Percentiles rank a stretch among this genome's conserved stretches.
Conservation (phyloP, 2,797 vertebrate genomes). For the Coregonus sp. region DNA sequence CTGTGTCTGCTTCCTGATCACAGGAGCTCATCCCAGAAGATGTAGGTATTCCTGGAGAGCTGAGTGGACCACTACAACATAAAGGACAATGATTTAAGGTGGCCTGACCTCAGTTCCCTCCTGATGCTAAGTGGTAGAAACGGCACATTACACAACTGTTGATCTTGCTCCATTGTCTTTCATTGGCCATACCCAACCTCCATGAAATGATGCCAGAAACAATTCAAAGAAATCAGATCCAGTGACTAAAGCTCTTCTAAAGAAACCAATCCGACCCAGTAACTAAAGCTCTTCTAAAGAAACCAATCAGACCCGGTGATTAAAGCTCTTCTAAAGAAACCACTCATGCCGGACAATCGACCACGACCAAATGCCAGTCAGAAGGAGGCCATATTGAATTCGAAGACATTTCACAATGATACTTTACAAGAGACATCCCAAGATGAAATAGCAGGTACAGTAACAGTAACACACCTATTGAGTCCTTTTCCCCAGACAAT, state of each 20-base stretch:
- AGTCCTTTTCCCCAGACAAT: not conserved
- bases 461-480: not conserved
- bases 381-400: not conserved
- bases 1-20: not conserved
- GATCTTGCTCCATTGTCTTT: not conserved
- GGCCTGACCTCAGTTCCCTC: not conserved
- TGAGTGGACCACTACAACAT: not conserved
- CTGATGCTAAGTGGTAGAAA: not conserved
- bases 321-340: not conserved
- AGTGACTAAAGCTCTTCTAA: too few species aligned
- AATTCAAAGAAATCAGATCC: not conserved
- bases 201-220: not conserved
- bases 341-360: not conserved
- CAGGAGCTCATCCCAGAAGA: not conserved
- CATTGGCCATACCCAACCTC: not conserved
- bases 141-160: not conserved
- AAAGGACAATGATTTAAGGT: not conserved
- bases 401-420: too few species aligned
- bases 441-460: not conserved
- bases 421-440: not conserved
- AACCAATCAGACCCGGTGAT: not conserved
- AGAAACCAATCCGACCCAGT: too few species aligned
- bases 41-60: not conserved
- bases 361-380: not conserved
- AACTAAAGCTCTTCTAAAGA: not conserved